Evolutionary conservation across 1,140 invertebrate genomes (phyloP).

Genomic region (Teleopsis dalmanni): DNA sequence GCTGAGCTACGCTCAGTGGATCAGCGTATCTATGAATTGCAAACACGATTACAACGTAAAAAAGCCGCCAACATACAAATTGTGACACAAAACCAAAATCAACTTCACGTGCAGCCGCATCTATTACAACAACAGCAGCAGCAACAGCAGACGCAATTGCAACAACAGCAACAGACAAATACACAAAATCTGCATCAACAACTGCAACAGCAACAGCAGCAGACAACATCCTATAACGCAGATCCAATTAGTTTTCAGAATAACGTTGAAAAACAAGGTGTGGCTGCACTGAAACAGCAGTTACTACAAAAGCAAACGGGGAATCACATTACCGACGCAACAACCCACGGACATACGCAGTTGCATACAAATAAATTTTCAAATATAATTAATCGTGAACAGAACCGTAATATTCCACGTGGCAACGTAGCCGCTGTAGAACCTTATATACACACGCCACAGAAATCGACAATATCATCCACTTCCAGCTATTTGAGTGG

Average conservation of each 20-base stretch:
- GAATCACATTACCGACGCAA: conserved; percentile 15
- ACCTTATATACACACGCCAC: conserved; percentile 78
- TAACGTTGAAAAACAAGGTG: conserved; percentile 20
- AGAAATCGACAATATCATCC: conserved; percentile 43
- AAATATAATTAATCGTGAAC: conserved; percentile 18
- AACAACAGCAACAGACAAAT: conserved; percentile 8
- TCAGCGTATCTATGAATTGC: conserved; percentile 84
- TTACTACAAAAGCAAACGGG: conserved; percentile 33
- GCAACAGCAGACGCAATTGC: conserved; percentile 18
- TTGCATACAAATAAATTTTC: conserved; percentile 15
- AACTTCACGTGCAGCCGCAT: conserved; percentile 14
- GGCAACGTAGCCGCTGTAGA: conserved; percentile 83
- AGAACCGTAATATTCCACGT: conserved; percentile 37
- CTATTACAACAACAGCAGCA: conserved; percentile 16
- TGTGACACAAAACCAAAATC: conserved; percentile 27
- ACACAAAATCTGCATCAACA: conserved; percentile 19
- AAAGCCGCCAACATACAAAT: conserved; percentile 60
- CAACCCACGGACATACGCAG: conserved; percentile 13
- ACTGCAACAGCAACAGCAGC: conserved; percentile 14
- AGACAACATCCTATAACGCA: neutral
- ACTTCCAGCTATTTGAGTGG: conserved; percentile 22
- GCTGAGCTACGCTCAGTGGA: conserved; percentile 88
- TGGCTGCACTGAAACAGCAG: conserved; percentile 38
- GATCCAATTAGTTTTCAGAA: neutral
- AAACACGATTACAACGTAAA: conserved; percentile 81